phyloP scores from a whole-genome alignment of 2,888 invertebrate species.

The Yponomeuta malinellus region DNA sequence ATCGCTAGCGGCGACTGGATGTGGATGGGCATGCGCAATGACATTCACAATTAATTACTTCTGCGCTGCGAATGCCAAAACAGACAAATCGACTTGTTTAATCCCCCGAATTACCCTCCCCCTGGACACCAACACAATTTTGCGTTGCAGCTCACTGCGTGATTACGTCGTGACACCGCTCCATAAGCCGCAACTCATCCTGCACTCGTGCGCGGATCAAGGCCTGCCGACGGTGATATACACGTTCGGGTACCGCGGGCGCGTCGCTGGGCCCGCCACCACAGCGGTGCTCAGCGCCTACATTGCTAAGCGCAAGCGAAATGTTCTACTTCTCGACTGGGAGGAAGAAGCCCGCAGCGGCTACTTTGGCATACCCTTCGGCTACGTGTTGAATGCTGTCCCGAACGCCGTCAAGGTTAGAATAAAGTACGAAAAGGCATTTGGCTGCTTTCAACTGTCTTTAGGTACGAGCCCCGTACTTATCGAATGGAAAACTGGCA shows the following conservation, averaged over 20 bases:
- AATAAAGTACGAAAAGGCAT: neutral
- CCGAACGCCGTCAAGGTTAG: conserved; percentile 58
- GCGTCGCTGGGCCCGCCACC: conserved; percentile 50
- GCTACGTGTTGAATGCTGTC: conserved; percentile 53
- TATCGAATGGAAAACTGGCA: too few relatives aligned
- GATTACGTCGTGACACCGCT: conserved; percentile 40
- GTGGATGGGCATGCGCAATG: too few relatives aligned
- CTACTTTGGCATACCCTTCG: conserved; percentile 45
- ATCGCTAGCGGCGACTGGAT: too few relatives aligned
- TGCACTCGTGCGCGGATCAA: conserved; percentile 46
- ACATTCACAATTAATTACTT: too few relatives aligned
- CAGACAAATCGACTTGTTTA: too few relatives aligned
- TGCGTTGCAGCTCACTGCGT: conserved; percentile 24
- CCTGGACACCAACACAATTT: too few relatives aligned
- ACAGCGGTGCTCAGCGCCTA: conserved; percentile 52
- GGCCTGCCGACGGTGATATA: conserved; percentile 51
- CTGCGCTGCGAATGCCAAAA: too few relatives aligned
- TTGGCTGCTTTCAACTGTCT: too few relatives aligned
- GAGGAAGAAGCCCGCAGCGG: conserved; percentile 58
- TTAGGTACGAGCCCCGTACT: too few relatives aligned
- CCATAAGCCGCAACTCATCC: conserved; percentile 31
- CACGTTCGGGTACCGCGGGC: conserved; percentile 62
- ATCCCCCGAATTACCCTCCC: too few relatives aligned
- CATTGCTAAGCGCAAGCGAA: conserved; percentile 49
- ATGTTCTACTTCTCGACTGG: conserved; percentile 63